Base-by-base conservation (phyloP, 2,113 vertebrate species). In the Phocoena phocoena region DNA sequence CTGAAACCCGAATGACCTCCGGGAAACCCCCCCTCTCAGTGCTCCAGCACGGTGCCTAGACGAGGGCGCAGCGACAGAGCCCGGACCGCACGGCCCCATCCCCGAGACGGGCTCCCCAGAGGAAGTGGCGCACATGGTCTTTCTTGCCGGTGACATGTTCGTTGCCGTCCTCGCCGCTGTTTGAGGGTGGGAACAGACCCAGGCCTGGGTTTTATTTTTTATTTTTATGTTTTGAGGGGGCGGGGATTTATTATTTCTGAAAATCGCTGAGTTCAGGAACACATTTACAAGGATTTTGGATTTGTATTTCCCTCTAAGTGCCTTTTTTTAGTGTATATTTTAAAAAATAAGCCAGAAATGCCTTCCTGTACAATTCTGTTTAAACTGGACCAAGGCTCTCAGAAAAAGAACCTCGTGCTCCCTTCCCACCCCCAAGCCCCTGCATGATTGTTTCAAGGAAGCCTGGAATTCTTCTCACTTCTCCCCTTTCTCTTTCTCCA, bases 351-450 rank as follows among this genome's bases (percentile, higher is more conserved):
- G 96, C 98, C 93, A 93, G 88, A 97, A 93, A 97, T 76, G 70
- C 94, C 90, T 97, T 98, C 95, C 96, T 98, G 97, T 98, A 97
- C 94, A 94, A 71, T 96, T 80, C 70, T 88, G 96, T 95, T 90
- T 95, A 97, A 98, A 98, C 98, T 98, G 98, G 98, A 98, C 98
- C 98, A 96, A 98, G 98, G 98, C 97, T 97, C 96, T 98, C 96
- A 80, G 84, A 90, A 82, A 62, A 47, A 82, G 94, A 85, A 2
- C 44, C 95, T 62, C 55, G 5, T 3, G 1, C 36, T 20, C 73
- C 41, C 17, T n/a, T 31, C 25, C 6, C 2, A 0, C 3, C 80
- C 96, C 81, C 67, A 94, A 47, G 31, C 79, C 92, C 93, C 97
- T 85, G 97, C 96, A 95, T 94, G 96, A 82, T 76, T 47, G 68